phyloP scores from a whole-genome alignment of 2,113 vertebrate genomes.

The Hirundichthys speculiger region DNA sequence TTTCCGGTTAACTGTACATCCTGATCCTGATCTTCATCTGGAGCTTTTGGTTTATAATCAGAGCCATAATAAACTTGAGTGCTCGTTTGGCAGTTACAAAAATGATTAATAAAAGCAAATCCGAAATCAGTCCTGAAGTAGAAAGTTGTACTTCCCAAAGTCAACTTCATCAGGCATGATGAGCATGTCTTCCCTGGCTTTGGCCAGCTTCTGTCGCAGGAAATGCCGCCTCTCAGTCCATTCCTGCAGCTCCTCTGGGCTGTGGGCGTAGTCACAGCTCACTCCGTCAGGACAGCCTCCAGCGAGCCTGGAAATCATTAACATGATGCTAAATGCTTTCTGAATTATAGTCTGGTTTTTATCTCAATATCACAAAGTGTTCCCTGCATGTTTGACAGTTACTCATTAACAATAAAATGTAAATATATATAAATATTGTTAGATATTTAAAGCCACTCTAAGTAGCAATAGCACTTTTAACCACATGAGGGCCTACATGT shows the following conservation, averaged over 20 bases:
- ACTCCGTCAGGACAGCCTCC: slow-evolving; percentile 85
- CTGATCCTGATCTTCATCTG: background rate
- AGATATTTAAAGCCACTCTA: no score
- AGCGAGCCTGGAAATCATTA: slow-evolving; percentile 62
- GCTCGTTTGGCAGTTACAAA: slow-evolving; percentile 22
- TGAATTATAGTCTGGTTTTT: background rate
- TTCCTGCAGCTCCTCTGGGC: slow-evolving; percentile 90
- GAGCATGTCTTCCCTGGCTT: slow-evolving; percentile 92
- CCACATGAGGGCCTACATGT: no score
- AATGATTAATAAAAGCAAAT: slow-evolving; percentile 10
- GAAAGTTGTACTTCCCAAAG: slow-evolving; percentile 96
- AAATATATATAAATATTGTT: no score
- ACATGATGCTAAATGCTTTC: background rate
- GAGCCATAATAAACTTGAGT: background rate
- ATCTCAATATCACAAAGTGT: no score
- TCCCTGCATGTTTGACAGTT: no score
- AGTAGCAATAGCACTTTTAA: no score
- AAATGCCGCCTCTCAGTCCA: slow-evolving; percentile 90
- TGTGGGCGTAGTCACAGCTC: slow-evolving; percentile 91
- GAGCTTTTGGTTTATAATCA: slow-evolving; percentile 17
- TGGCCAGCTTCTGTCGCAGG: slow-evolving; percentile 89
- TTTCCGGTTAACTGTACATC: background rate
- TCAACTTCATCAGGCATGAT: slow-evolving; percentile 88
- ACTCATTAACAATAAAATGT: no score
- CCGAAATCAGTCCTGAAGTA: slow-evolving; percentile 82